Percentiles rank a stretch among this genome's conserved stretches.
Conservation (phyloP, 2,113 vertebrate genomes). For the Pipra filicauda region DNA sequence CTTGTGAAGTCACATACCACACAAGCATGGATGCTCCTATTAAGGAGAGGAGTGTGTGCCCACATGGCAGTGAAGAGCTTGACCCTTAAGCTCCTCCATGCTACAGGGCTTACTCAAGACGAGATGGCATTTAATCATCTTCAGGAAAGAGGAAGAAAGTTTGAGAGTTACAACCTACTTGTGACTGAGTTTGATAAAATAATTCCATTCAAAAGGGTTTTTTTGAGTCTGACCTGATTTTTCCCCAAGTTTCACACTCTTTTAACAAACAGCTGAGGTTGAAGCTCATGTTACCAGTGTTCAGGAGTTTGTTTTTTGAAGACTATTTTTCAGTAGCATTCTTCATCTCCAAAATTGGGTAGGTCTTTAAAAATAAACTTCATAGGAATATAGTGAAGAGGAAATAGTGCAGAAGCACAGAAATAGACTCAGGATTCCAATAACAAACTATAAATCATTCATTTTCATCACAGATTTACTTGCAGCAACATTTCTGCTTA, state of each 20-base stretch:
- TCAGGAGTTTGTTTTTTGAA: conserved; percentile 3
- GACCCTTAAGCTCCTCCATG: neutral
- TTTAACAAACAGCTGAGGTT: conserved; percentile 22
- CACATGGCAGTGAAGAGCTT: neutral
- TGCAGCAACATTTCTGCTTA: neutral
- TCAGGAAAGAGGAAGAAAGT: neutral
- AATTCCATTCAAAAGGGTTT: neutral
- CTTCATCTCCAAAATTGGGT: conserved; percentile 4
- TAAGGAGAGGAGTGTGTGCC: neutral
- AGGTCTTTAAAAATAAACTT: conserved; percentile 57
- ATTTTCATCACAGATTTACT: conserved; percentile 17
- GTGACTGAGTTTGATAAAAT: neutral
- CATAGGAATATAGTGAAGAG: conserved; percentile 28
- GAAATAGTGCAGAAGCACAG: conserved; percentile 37
- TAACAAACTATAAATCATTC: conserved; percentile 51
- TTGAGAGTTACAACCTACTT: neutral
- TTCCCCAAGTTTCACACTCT: neutral
- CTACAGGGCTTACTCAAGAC: neutral
- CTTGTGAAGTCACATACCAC: neutral
- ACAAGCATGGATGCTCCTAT: neutral
- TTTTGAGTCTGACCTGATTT: neutral
- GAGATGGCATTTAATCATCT: neutral
- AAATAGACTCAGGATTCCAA: conserved; percentile 34
- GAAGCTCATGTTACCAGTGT: neutral
- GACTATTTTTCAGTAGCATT: neutral